phyloP scores from a whole-genome alignment of 2,888 invertebrate genomes.

The Poecilus cupreus region DNA sequence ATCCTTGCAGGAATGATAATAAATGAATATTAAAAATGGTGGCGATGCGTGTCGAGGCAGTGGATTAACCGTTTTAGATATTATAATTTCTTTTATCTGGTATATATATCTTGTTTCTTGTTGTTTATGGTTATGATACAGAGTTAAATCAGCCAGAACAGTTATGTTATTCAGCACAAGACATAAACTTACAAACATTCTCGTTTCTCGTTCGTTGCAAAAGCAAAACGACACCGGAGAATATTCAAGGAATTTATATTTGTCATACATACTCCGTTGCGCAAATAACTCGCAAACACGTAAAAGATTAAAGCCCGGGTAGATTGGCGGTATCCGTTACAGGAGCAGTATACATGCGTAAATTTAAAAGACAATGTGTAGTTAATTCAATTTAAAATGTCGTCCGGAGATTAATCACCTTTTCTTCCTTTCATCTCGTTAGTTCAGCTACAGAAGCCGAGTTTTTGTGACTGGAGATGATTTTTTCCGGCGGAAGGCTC shows the following conservation, averaged over 20 bases:
- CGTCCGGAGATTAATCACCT: constrained; percentile 36
- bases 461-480: constrained; percentile 11
- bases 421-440: constrained; percentile 47
- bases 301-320: no score
- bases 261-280: constrained; percentile 13
- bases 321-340: not conserved
- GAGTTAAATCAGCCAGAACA: constrained; percentile 26
- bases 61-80: constrained; percentile 26
- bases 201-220: constrained; percentile 4
- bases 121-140: constrained; percentile 12
- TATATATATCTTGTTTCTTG: constrained; percentile 2
- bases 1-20: no score
- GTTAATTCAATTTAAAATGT: constrained; percentile 33
- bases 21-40: not conserved
- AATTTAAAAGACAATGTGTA: not conserved
- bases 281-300: not conserved
- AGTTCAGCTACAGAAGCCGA: constrained; percentile 28
- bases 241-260: constrained; percentile 26
- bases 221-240: constrained; percentile 8
- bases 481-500: constrained; percentile 47
- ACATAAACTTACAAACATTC: constrained; percentile 39
- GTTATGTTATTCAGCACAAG: constrained; percentile 21
- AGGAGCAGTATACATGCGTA: not conserved
- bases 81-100: constrained; percentile 34
- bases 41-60: not conserved